A percentile compares a stretch with the other conserved stretches of the same genome.
Conservation (phyloP, 2,797 vertebrate species). For the Paratrypauchen microcephalus region DNA sequence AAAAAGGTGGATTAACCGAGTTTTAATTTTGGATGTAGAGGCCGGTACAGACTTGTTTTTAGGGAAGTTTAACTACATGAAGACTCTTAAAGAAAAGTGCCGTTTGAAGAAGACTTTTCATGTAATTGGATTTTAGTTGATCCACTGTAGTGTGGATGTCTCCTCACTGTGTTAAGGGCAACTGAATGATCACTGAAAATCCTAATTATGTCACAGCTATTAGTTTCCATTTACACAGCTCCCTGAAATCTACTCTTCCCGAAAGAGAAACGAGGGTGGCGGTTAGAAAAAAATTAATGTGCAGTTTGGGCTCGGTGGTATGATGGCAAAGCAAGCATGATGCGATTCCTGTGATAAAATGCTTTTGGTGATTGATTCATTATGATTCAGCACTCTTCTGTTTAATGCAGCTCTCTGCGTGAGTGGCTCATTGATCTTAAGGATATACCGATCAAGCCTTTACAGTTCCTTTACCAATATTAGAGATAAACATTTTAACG, state of each 20-base stretch:
- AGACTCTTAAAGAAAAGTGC: slow-evolving; percentile 8
- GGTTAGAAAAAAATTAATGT: not conserved
- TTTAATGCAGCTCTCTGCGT: no score
- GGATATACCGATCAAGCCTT: no score
- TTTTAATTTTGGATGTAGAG: slow-evolving; percentile 15
- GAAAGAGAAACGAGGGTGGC: not conserved
- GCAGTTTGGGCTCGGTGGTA: not conserved
- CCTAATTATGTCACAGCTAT: not conserved
- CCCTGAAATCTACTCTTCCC: not conserved
- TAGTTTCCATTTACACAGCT: not conserved
- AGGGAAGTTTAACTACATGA: slow-evolving; percentile 30
- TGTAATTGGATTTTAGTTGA: slow-evolving; percentile 35
- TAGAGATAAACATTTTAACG: no score
- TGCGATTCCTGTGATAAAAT: not conserved
- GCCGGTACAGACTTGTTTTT: slow-evolving; percentile 38
- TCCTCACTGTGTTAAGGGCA: slow-evolving; percentile 1
- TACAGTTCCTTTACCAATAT: no score
- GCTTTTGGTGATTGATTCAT: no score
- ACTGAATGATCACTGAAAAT: not conserved
- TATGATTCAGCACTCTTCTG: no score
- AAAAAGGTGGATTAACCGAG: not conserved
- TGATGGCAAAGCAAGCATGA: not conserved
- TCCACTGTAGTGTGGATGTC: not conserved
- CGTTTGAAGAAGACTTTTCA: slow-evolving; percentile 19
- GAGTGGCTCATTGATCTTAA: no score